Base-by-base conservation (phyloP, 1,140 invertebrate species). In the Drosophila gunungcola region DNA sequence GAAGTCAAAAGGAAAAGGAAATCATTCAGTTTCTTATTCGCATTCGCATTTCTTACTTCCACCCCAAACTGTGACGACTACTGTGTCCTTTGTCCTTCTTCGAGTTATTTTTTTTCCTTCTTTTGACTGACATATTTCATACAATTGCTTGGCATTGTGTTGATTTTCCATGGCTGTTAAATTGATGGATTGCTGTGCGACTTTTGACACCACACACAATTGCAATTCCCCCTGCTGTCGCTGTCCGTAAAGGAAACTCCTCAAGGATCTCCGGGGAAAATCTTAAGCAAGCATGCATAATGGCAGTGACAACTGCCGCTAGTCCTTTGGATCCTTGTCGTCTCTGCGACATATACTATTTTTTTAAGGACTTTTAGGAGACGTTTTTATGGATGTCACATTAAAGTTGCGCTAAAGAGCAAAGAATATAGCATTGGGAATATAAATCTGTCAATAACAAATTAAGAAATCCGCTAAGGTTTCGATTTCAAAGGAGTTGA, bases 181-280 rank as follows among this genome's bases (percentile, higher is more conserved):
- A 88, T 89, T 88, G 84, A 88, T 88, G 77, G 84, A 88, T 88
- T 89, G 73, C 84, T 77, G 58, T 88, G 84, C 84, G 84, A 88
- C 80, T 89, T 88, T 65, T 88, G 84, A 80, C 84, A 88, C 84
- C 75, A 67, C 62, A 77, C 58, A 86, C 65, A 83, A 69, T 80
- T 76, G 81, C 75, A 73, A 76, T 82, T 76, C 39, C 55, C 62
- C 43, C 13, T 46, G 46, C 46, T 63, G 41, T 53, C 41, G 38
- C 32, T 42, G 43, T 12, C 57, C 38, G 9, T 29, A 21, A 41
- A 58, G 27, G 67, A 55, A 39, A 48, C 51, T 70, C 53, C 64
- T 70, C 12, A 76, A 75, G 56, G 41, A 74, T 56, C 55, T 70
- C 64, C 65, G 43, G 38, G 72, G 43, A 42, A 72, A 61, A 53